Evolutionary conservation across 92 coral and sea anemone species (phyloP).

Genomic region (Chrysogorgia sp.): DNA sequence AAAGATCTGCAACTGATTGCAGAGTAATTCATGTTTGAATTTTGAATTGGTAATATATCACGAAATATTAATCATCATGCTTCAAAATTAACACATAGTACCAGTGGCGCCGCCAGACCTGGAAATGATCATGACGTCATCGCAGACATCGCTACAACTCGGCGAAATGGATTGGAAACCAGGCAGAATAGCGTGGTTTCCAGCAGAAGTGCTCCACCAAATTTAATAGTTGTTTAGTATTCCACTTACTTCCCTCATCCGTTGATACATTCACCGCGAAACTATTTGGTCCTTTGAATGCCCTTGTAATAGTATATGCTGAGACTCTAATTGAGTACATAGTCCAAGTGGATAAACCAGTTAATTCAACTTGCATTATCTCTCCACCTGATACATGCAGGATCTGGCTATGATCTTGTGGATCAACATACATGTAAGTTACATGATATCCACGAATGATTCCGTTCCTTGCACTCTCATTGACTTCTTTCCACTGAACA

Average conservation of each 20-base stretch:
- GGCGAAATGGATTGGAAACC: no score
- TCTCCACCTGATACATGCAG: background rate
- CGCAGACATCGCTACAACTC: no score
- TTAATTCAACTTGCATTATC: background rate
- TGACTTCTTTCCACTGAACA: conserved; percentile 22
- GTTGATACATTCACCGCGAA: background rate
- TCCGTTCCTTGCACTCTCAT: background rate
- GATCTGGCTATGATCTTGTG: background rate
- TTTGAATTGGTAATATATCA: no score
- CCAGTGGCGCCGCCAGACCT: no score
- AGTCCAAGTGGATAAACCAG: conserved; percentile 21
- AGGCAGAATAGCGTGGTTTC: no score
- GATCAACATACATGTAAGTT: background rate
- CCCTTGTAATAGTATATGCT: conserved; percentile 35
- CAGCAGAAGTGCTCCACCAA: no score
- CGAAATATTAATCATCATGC: no score
- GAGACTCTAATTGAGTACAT: conserved; percentile 18
- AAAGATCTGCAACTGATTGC: no score
- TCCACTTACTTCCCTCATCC: conserved; percentile 34
- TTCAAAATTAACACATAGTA: no score
- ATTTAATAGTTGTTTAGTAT: background rate
- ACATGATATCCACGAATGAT: conserved; percentile 19
- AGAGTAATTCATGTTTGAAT: no score
- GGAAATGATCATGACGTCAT: no score
- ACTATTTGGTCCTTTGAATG: conserved; percentile 24